Conservation (phyloP, 2,888 invertebrate genomes). For the Piscicola geometra region DNA sequence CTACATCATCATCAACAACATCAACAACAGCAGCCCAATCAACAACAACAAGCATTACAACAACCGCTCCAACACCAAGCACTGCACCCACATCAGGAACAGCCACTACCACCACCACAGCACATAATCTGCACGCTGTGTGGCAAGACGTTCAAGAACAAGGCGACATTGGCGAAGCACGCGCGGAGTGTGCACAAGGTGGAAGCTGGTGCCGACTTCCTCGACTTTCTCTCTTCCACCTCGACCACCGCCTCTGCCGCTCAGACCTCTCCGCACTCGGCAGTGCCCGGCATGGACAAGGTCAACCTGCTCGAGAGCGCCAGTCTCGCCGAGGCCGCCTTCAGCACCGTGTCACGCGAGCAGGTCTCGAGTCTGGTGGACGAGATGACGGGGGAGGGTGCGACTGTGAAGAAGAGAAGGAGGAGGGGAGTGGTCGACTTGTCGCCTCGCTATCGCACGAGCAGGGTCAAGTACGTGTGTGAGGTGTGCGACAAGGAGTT, state of each 20-base stretch:
- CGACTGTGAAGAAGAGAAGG: slow-evolving; percentile 10
- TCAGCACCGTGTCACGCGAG: slow-evolving; percentile 20
- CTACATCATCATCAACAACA: neutral
- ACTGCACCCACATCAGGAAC: neutral
- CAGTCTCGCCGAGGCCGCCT: slow-evolving; percentile 17
- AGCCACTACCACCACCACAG: neutral
- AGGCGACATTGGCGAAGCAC: slow-evolving; percentile 26
- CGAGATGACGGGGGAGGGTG: neutral
- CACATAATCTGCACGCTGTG: slow-evolving; percentile 21
- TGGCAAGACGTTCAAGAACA: slow-evolving; percentile 29
- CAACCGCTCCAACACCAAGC: neutral
- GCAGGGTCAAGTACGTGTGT: slow-evolving; percentile 25
- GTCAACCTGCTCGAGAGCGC: slow-evolving; percentile 28
- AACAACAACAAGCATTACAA: neutral
- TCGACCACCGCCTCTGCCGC: slow-evolving; percentile 1
- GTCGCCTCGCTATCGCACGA: slow-evolving; percentile 22
- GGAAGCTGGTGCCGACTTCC: slow-evolving; percentile 23
- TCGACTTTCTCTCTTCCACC: slow-evolving; percentile 25
- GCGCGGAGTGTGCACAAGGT: slow-evolving; percentile 24
- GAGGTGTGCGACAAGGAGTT: slow-evolving; percentile 35
- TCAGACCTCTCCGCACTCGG: slow-evolving; percentile 24
- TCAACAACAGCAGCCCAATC: neutral
- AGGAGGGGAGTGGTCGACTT: slow-evolving; percentile 8
- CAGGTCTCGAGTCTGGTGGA: slow-evolving; percentile 13
- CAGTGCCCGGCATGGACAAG: slow-evolving; percentile 32